Conservation (phyloP, 1,140 invertebrate genomes). For the Schlechtendalia chinensis region DNA sequence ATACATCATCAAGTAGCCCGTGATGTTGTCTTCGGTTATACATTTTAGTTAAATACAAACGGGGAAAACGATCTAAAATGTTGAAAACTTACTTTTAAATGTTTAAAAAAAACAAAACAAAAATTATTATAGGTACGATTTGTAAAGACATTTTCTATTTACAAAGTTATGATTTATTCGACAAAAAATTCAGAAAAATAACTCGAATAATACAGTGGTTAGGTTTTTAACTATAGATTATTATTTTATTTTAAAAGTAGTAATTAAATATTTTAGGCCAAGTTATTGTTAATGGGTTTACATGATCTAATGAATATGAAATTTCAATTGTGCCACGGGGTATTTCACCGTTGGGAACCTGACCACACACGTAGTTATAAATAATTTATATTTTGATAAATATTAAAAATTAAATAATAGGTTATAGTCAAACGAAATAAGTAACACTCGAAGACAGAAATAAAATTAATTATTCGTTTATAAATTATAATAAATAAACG, state of each 20-base stretch:
- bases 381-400: slow-evolving; percentile 19
- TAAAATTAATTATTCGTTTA: not conserved
- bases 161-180: too few species aligned
- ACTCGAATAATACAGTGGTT: too few species aligned
- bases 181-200: too few species aligned
- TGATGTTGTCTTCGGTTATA: too few species aligned
- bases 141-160: too few species aligned
- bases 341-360: not conserved
- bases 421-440: not conserved
- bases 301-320: not conserved
- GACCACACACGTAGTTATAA: not conserved
- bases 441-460: not conserved
- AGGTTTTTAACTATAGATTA: not conserved
- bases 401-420: not conserved
- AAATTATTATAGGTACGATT: too few species aligned
- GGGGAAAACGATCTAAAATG: too few species aligned
- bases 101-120: too few species aligned
- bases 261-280: not conserved
- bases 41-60: too few species aligned
- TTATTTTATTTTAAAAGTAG: not conserved
- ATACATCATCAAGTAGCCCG: too few species aligned
- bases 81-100: too few species aligned
- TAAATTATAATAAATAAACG: not conserved
- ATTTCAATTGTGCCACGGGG: not conserved
- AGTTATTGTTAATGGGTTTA: not conserved